Percentiles rank a stretch among this genome's conserved stretches.
Conservation (phyloP, 2,888 invertebrate genomes). For the Latrodectus elegans region DNA sequence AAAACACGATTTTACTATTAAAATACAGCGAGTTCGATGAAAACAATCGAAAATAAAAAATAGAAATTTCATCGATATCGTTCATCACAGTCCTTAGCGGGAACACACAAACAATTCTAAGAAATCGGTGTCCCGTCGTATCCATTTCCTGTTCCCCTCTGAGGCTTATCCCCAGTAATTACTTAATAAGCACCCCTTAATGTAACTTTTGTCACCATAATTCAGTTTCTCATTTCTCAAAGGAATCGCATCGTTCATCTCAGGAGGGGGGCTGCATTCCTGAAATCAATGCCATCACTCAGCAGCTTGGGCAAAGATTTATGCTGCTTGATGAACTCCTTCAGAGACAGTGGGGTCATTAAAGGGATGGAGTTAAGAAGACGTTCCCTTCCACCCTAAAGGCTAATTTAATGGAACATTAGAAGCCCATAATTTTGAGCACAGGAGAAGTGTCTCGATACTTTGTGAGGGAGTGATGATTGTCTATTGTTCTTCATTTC, state of each 20-base stretch:
- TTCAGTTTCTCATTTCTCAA: constrained; percentile 7
- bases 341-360: not conserved
- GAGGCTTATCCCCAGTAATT: not conserved
- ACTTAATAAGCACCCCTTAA: not conserved
- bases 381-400: not conserved
- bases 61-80: not conserved
- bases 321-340: not conserved
- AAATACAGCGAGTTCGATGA: not conserved
- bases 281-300: constrained; percentile 8
- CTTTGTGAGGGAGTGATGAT: not conserved
- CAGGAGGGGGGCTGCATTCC: not conserved
- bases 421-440: not conserved
- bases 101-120: not conserved
- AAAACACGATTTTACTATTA: not conserved
- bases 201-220: not conserved
- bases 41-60: not conserved
- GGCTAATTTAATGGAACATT: not conserved
- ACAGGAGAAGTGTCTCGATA: not conserved
- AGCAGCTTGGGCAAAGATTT: not conserved
- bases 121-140: not conserved
- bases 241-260: constrained; percentile 8
- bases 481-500: not conserved
- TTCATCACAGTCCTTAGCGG: not conserved
- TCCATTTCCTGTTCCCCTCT: not conserved
- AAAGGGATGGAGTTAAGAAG: not conserved